Percentiles rank a stretch among this genome's conserved stretches.
These are phyloP conservation scores for Acanthopagrus latus DNA, from an alignment of 2,797 vertebrate species.

Conservation along the genomic window DNA sequence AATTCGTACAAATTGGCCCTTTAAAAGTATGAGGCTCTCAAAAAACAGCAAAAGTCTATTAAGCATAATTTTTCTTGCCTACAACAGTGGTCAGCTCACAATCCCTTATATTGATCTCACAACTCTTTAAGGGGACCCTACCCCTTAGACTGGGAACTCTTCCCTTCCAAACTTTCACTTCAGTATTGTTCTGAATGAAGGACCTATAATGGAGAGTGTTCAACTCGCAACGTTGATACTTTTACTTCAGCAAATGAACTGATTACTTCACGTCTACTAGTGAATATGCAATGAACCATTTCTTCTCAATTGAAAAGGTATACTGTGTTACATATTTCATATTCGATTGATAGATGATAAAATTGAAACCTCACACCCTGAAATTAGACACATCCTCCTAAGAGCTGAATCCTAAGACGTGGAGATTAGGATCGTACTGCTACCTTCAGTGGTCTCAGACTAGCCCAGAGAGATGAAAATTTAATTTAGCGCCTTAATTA, in stretches of 20 bases:
- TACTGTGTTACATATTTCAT: conserved; percentile 64
- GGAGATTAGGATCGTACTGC: conserved; percentile 79
- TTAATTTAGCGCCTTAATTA: conserved; percentile 88
- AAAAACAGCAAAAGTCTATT: too few species aligned
- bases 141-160: background rate
- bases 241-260: conserved; percentile 11
- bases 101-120: too few species aligned
- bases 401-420: conserved; percentile 72
- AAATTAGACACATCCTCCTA: conserved; percentile 82
- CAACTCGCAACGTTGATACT: conserved; percentile 1
- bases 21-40: too few species aligned
- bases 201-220: conserved; percentile 19
- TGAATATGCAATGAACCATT: conserved; percentile 40
- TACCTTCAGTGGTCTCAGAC: conserved; percentile 84
- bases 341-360: conserved; percentile 74
- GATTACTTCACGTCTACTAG: conserved; percentile 17
- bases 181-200: background rate
- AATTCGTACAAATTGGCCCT: too few species aligned
- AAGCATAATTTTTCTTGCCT: background rate
- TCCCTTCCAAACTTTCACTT: background rate
- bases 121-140: too few species aligned
- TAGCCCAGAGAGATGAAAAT: conserved; percentile 83
- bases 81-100: background rate
- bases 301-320: conserved; percentile 57
- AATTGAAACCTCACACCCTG: conserved; percentile 83